phyloP scores from a whole-genome alignment of 2,113 vertebrate genomes.

The Protobothrops flavoviridis region DNA sequence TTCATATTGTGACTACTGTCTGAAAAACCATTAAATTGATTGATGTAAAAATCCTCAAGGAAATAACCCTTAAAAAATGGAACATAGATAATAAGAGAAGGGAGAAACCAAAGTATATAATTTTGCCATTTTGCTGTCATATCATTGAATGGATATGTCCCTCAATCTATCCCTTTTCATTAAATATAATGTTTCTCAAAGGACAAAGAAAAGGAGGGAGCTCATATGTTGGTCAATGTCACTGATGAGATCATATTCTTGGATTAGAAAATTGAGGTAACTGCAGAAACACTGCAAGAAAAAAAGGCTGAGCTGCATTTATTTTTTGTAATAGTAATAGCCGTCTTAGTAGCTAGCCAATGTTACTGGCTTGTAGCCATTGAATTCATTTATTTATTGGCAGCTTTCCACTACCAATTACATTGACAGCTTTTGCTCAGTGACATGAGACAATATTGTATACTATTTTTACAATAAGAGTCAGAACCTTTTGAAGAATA shows the following conservation, averaged over 20 bases:
- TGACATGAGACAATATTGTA: neutral
- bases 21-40: neutral
- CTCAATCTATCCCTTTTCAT: neutral
- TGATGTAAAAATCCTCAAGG: neutral
- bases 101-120: neutral
- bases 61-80: neutral
- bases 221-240: constrained; percentile 22
- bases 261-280: neutral
- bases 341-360: constrained; percentile 41
- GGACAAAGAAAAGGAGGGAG: constrained; percentile 6
- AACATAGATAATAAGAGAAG: neutral
- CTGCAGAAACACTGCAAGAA: constrained; percentile 40
- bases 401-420: constrained; percentile 24
- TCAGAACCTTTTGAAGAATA: neutral
- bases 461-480: neutral
- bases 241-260: constrained; percentile 10
- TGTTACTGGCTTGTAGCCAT: constrained; percentile 46
- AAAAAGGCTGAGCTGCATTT: constrained; percentile 10
- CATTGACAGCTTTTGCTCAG: constrained; percentile 33
- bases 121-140: neutral
- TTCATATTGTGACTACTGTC: neutral
- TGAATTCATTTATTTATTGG: constrained; percentile 52
- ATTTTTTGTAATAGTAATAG: constrained; percentile 15
- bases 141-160: neutral
- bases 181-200: constrained; percentile 11